A percentile compares a stretch with the other conserved stretches of the same genome.
Conservation (phyloP, 1,140 invertebrate species). For the Pseudomyrmex gracilis region DNA sequence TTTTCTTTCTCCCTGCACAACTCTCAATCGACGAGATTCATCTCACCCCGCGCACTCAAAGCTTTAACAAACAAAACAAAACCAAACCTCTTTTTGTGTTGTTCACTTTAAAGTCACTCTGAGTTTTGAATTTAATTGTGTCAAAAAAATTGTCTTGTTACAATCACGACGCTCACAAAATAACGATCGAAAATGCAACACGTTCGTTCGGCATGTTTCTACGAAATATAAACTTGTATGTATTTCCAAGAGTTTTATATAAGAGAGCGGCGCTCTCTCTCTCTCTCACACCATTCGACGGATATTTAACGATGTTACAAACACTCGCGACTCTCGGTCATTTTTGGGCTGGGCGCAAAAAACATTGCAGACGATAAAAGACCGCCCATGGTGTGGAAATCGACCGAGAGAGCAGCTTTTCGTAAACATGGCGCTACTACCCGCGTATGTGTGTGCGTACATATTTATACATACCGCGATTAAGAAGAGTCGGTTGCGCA, state of each 20-base stretch:
- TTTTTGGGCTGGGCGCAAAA: constrained; percentile 55
- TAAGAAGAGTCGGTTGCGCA: too few relatives aligned
- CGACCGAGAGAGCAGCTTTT: neutral
- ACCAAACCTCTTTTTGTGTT: neutral
- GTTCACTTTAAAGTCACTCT: neutral
- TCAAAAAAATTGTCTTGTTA: constrained; percentile 25
- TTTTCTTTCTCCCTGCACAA: constrained; percentile 52
- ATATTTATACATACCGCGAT: too few relatives aligned
- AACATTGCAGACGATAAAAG: constrained; percentile 76
- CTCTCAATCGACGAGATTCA: constrained; percentile 9
- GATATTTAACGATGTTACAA: constrained; percentile 3
- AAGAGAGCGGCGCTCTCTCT: neutral
- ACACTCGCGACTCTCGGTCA: constrained; percentile 26
- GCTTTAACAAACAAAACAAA: neutral
- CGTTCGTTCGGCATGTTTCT: neutral
- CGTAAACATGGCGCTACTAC: too few relatives aligned
- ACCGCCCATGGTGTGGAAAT: constrained; percentile 72
- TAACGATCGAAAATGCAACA: neutral
- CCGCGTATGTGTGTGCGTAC: too few relatives aligned
- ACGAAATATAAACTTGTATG: neutral
- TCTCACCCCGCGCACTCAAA: neutral
- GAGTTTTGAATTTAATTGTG: constrained; percentile 54
- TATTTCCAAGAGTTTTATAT: neutral
- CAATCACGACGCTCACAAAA: constrained; percentile 12
- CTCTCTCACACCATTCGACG: neutral